Percentiles rank a stretch among this genome's conserved stretches.
phyloP scores from a whole-genome alignment of 1,140 invertebrate species.

The Heterodera carotae region DNA sequence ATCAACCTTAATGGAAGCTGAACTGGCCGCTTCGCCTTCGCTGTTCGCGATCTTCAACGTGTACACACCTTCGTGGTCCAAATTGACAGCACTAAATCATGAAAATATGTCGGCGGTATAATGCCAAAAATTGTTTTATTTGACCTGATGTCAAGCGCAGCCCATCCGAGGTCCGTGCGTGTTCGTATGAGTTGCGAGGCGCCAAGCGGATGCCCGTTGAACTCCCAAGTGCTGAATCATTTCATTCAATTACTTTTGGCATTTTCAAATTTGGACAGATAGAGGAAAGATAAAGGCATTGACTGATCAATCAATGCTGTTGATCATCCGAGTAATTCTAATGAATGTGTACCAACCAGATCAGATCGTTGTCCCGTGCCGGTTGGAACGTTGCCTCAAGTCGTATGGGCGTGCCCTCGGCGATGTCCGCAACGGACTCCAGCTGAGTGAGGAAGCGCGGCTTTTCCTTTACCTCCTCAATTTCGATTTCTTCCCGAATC shows the following conservation, averaged over 20 bases:
- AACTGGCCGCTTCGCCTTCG: conserved; percentile 69
- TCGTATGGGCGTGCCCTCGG: conserved; percentile 85
- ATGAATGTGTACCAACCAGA: conserved; percentile 14
- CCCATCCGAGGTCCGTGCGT: conserved; percentile 60
- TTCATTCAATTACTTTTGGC: background rate
- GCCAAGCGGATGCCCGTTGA: conserved; percentile 61
- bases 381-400: conserved; percentile 92
- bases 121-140: background rate
- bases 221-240: conserved; percentile 46
- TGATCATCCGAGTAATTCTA: no score
- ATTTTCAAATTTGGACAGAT: background rate
- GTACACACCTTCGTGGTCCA: conserved; percentile 63
- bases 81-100: conserved; percentile 48
- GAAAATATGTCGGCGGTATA: background rate
- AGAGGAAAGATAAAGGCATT: background rate
- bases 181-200: conserved; percentile 60
- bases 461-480: conserved; percentile 62
- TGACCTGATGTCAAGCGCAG: conserved; percentile 53
- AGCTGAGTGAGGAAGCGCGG: conserved; percentile 62
- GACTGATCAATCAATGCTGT: no score
- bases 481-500: conserved; percentile 57
- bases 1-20: conserved; percentile 73
- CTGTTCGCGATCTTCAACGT: conserved; percentile 62
- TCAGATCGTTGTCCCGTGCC: conserved; percentile 46
- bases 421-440: conserved; percentile 55